These are phyloP conservation scores for Hyalella azteca DNA, from an alignment of 2,888 invertebrate species.

Conservation along the genomic window DNA sequence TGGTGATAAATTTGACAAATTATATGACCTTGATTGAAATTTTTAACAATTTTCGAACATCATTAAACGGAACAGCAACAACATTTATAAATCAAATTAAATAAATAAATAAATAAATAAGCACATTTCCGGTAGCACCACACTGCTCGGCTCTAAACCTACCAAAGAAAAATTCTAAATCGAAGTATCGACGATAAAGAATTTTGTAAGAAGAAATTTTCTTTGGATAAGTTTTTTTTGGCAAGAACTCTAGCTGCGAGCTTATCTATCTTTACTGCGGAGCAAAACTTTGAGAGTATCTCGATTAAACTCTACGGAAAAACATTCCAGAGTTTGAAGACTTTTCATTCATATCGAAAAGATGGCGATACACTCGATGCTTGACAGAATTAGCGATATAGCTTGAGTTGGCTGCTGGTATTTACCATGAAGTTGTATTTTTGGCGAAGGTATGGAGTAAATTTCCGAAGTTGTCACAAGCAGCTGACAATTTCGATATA, in stretches of 20 bases:
- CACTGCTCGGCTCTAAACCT: background rate
- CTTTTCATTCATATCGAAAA: background rate
- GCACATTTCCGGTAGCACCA: too few relatives aligned
- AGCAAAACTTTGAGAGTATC: constrained; percentile 28
- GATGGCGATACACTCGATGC: background rate
- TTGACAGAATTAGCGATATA: constrained; percentile 28
- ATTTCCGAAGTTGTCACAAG: too few relatives aligned
- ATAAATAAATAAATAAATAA: too few relatives aligned
- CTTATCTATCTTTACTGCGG: constrained; percentile 35
- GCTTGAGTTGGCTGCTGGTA: too few relatives aligned
- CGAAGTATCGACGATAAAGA: background rate
- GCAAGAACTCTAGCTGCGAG: background rate
- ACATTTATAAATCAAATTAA: too few relatives aligned
- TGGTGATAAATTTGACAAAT: too few relatives aligned
- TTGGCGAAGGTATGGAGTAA: too few relatives aligned
- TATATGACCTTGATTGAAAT: too few relatives aligned
- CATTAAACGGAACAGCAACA: too few relatives aligned
- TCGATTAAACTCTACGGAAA: constrained; percentile 33
- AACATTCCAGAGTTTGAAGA: constrained; percentile 12
- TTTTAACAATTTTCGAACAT: too few relatives aligned
- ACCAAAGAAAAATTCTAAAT: background rate
- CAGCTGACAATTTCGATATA: too few relatives aligned
- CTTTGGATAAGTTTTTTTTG: background rate
- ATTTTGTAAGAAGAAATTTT: background rate
- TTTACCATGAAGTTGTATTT: too few relatives aligned